Percentiles rank a stretch among this genome's conserved stretches.
Conservation (phyloP, 1,140 invertebrate species). For the Platorchestia sp. region DNA sequence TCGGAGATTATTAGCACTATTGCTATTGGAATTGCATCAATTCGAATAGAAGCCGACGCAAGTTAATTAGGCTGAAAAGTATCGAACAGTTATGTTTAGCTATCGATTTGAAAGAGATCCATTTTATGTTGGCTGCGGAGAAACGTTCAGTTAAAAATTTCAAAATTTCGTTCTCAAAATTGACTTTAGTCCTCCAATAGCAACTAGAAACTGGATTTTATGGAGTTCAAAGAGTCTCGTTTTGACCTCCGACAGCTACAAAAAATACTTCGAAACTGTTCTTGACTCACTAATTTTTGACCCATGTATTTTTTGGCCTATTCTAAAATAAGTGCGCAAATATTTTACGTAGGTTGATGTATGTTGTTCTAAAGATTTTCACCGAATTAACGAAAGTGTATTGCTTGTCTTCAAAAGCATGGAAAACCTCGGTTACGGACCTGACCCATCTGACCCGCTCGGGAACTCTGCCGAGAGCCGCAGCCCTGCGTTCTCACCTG, state of each 20-base stretch:
- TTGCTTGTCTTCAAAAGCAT: not conserved
- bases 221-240: too few species aligned
- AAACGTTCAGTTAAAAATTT: not conserved
- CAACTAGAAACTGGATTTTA: not conserved
- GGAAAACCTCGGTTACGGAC: constrained; percentile 14
- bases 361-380: not conserved
- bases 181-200: not conserved
- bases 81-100: not conserved
- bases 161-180: not conserved
- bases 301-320: too few species aligned
- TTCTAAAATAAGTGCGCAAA: too few species aligned
- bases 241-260: too few species aligned
- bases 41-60: not conserved
- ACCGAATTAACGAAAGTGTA: not conserved
- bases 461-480: not conserved
- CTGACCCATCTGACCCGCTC: not conserved
- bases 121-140: not conserved
- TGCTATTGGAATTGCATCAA: too few species aligned
- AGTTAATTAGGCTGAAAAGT: not conserved
- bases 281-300: too few species aligned
- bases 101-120: not conserved
- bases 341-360: too few species aligned
- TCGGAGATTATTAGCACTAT: too few species aligned
- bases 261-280: too few species aligned
- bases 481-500: not conserved